phyloP scores from a whole-genome alignment of 2,113 vertebrate genomes.

The Pterocles gutturalis region DNA sequence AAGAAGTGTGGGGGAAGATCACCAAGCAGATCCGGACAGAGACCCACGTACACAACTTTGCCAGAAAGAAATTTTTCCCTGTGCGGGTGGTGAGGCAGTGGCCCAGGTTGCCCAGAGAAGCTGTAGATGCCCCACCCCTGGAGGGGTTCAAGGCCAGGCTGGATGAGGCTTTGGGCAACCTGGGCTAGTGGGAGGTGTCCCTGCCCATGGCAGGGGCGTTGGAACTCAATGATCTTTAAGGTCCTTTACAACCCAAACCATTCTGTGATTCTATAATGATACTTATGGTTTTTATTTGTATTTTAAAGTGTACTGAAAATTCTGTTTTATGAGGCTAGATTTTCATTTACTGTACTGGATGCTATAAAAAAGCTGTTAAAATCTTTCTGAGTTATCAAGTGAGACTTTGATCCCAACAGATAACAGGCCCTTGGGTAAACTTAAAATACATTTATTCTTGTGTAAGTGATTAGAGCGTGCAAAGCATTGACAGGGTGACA shows the following conservation, averaged over 20 bases:
- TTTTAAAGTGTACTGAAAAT: background rate
- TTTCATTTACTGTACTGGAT: background rate
- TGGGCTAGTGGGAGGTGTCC: too few species aligned
- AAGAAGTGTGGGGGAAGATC: accelerated
- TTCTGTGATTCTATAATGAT: background rate
- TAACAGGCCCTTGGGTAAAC: background rate
- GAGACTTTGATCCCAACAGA: background rate
- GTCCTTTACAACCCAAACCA: too few species aligned
- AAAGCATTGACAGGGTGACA: background rate
- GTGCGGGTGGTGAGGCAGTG: too few species aligned
- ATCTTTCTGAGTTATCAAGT: background rate
- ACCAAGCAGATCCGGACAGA: background rate
- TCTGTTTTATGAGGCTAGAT: background rate
- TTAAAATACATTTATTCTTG: background rate
- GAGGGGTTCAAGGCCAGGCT: too few species aligned
- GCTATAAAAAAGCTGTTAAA: background rate
- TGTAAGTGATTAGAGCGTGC: background rate
- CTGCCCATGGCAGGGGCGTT: too few species aligned
- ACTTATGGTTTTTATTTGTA: background rate
- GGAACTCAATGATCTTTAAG: too few species aligned
- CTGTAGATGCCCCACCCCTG: too few species aligned
- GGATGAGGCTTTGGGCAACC: too few species aligned
- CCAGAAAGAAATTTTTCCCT: too few species aligned
- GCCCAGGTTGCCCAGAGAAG: too few species aligned
- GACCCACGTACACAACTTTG: accelerated